Evolutionary conservation across 2,797 vertebrate genomes (phyloP).

Genomic region (Amblyopsis hoosieri): DNA sequence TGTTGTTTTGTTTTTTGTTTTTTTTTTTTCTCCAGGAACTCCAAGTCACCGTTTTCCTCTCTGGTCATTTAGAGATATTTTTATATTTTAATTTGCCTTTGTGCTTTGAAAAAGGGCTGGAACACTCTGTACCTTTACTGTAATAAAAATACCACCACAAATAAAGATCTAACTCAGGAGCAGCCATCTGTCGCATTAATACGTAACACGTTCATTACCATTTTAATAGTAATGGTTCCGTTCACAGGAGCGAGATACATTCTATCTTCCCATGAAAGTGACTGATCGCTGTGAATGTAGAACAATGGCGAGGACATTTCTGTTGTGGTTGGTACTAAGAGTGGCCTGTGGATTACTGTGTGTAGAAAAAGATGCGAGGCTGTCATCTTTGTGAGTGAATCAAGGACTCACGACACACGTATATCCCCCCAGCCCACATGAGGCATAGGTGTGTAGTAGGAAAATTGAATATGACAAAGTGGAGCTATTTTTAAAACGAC

Average conservation of each 20-base stretch:
- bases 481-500: conserved; percentile 54
- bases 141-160: conserved; percentile 14
- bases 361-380: conserved; percentile 19
- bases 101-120: conserved; percentile 1
- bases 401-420: conserved; percentile 21
- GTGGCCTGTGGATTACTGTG: conserved; percentile 6
- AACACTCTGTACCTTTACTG: conserved; percentile 1
- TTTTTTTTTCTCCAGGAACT: conserved; percentile 26
- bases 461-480: conserved; percentile 45
- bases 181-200: conserved; percentile 11
- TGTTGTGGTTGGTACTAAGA: conserved; percentile 11
- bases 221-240: not conserved
- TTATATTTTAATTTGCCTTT: conserved; percentile 18
- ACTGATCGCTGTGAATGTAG: conserved; percentile 8
- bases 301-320: conserved; percentile 20
- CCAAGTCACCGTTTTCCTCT: conserved; percentile 32
- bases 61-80: conserved; percentile 17
- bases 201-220: not conserved
- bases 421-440: conserved; percentile 16
- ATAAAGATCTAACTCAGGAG: conserved; percentile 4
- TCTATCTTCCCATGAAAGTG: conserved; percentile 14
- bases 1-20: conserved; percentile 30
- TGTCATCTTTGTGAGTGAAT: conserved; percentile 30
- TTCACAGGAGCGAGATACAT: conserved; percentile 27
- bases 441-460: conserved; percentile 12